These are phyloP conservation scores for Sphaeramia orbicularis DNA, from an alignment of 2,797 vertebrate species.

Conservation along the genomic window DNA sequence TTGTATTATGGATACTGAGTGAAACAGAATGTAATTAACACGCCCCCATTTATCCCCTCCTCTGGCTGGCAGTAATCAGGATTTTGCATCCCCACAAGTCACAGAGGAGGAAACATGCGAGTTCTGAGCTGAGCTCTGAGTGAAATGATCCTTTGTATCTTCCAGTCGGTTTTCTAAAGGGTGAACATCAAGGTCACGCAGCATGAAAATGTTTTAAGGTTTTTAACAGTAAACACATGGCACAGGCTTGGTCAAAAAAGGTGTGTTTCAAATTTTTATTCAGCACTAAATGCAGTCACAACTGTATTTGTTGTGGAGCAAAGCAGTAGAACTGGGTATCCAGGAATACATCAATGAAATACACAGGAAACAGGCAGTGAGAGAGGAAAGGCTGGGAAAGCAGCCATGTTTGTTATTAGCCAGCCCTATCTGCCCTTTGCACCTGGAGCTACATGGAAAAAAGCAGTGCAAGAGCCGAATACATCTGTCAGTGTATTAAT, in stretches of 20 bases:
- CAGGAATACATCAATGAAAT: slow-evolving; percentile 80
- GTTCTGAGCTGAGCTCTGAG: slow-evolving; percentile 21
- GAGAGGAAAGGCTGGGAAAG: slow-evolving; percentile 78
- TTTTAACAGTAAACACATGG: slow-evolving; percentile 19
- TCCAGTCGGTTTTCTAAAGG: slow-evolving; percentile 8
- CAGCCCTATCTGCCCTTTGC: slow-evolving; percentile 74
- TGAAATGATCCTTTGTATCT: slow-evolving; percentile 32
- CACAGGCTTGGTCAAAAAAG: neutral
- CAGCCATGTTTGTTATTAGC: slow-evolving; percentile 78
- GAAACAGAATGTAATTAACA: slow-evolving; percentile 46
- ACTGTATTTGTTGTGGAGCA: slow-evolving; percentile 22
- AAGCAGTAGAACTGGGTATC: slow-evolving; percentile 48
- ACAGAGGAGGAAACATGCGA: slow-evolving; percentile 22
- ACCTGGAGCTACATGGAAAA: slow-evolving; percentile 74
- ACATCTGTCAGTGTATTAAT: slow-evolving; percentile 5
- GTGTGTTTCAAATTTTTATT: neutral
- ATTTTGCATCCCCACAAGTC: slow-evolving; percentile 45
- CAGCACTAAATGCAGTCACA: slow-evolving; percentile 17
- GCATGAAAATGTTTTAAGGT: slow-evolving; percentile 12
- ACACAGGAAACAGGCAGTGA: slow-evolving; percentile 77
- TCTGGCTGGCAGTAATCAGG: slow-evolving; percentile 38
- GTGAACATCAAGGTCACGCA: slow-evolving; percentile 2
- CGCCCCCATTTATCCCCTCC: neutral
- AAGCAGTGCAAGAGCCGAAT: slow-evolving; percentile 36
- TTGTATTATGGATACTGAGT: slow-evolving; percentile 23